These are phyloP conservation scores for Scartelaos histophorus DNA, from an alignment of 2,113 vertebrate genomes.

Conservation along the genomic window DNA sequence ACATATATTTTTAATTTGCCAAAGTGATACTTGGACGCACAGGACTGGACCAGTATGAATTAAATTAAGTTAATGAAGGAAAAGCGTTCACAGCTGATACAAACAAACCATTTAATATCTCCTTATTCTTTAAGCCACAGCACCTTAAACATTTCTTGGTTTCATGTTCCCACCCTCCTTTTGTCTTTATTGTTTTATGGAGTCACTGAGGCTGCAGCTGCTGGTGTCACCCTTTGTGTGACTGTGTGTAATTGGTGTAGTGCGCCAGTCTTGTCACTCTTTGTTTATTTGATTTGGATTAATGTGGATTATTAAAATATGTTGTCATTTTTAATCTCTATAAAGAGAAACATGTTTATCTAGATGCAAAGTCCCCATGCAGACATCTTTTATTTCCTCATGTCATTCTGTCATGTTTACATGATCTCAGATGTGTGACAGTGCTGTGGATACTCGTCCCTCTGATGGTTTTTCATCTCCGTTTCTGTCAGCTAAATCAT, in stretches of 20 bases:
- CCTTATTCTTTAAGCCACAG: not conserved
- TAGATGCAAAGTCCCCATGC: not conserved
- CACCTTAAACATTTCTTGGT: not conserved
- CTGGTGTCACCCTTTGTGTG: constrained; percentile 43
- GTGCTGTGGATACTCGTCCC: not conserved
- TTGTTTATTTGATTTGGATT: not conserved
- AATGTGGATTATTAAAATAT: not conserved
- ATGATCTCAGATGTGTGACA: not conserved
- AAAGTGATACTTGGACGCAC: constrained; percentile 16
- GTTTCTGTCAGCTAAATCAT: not conserved
- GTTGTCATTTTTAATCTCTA: not conserved
- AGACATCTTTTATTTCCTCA: constrained; percentile 16
- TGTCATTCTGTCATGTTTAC: constrained; percentile 16
- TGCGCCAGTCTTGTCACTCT: constrained; percentile 26
- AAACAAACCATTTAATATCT: constrained; percentile 16
- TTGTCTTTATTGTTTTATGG: constrained; percentile 1
- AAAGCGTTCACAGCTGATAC: constrained; percentile 8
- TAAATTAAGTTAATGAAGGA: not conserved
- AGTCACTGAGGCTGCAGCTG: constrained; percentile 22
- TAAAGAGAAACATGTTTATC: not conserved
- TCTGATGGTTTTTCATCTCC: constrained; percentile 11
- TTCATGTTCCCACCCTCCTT: not conserved
- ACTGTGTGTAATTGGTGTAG: constrained; percentile 37
- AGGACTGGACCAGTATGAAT: not conserved
- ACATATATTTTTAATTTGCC: not conserved